These are phyloP conservation scores for Brachionus rotundiformis DNA, from an alignment of 1,140 invertebrate genomes.

Conservation along the genomic window DNA sequence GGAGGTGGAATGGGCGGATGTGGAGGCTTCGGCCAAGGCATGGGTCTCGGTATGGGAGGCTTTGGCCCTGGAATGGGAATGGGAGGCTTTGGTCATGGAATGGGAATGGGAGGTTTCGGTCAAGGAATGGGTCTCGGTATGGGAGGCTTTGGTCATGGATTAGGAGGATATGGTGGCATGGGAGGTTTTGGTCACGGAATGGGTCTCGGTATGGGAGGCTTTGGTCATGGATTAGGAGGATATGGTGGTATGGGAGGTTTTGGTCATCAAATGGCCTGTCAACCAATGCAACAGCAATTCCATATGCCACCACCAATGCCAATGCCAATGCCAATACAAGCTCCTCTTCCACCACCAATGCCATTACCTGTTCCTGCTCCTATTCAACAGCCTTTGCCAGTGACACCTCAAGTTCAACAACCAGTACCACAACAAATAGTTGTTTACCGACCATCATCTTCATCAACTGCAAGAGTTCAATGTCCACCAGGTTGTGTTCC, in stretches of 20 bases:
- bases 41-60: neutral
- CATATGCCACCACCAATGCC: neutral
- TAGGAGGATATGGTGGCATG: neutral
- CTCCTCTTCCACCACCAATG: constrained; percentile 33
- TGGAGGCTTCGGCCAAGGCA: neutral
- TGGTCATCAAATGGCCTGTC: neutral
- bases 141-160: neutral
- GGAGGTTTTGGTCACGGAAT: neutral
- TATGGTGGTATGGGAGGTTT: constrained; percentile 21
- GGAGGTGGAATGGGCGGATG: neutral
- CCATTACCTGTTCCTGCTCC: constrained; percentile 3
- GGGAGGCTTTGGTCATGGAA: neutral
- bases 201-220: neutral
- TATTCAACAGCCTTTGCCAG: neutral
- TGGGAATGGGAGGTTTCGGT: neutral
- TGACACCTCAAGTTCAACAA: constrained; percentile 14
- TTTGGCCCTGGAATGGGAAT: neutral
- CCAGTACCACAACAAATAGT: constrained; percentile 51
- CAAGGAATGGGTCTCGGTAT: neutral
- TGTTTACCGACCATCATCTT: constrained; percentile 46
- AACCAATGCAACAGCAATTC: neutral
- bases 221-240: constrained; percentile 27
- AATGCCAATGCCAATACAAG: constrained; percentile 1
- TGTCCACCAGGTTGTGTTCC: constrained; percentile 51
- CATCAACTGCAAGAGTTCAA: constrained; percentile 22